A percentile compares a stretch with the other conserved stretches of the same genome.
These are phyloP conservation scores for Cheiracanthium punctorium DNA, from an alignment of 2,888 invertebrate species.

Conservation along the genomic window DNA sequence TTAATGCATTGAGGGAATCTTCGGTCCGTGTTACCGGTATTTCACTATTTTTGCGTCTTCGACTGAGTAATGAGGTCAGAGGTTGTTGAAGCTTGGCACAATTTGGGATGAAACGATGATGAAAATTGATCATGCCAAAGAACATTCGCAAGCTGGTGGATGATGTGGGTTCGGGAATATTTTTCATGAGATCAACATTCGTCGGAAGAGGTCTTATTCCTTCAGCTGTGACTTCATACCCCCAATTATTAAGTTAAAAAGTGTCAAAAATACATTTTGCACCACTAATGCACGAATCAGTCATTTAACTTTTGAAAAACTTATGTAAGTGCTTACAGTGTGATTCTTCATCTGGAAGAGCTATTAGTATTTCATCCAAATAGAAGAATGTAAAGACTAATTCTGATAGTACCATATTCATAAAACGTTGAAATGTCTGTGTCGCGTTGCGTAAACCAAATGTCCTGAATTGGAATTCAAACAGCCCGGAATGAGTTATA, in stretches of 20 bases:
- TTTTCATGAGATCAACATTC: slow-evolving; percentile 11
- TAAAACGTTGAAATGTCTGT: slow-evolving; percentile 33
- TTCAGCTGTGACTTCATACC: slow-evolving; percentile 19
- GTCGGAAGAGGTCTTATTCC: not conserved
- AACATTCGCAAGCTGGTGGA: slow-evolving; percentile 42
- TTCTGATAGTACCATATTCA: slow-evolving; percentile 18
- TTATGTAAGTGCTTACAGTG: slow-evolving; percentile 54
- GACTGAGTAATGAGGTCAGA: not conserved
- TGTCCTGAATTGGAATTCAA: slow-evolving; percentile 25
- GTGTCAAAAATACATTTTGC: slow-evolving; percentile 66
- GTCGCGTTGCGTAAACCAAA: slow-evolving; percentile 24
- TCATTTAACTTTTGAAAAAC: slow-evolving; percentile 59
- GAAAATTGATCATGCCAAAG: slow-evolving; percentile 69
- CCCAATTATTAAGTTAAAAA: slow-evolving; percentile 50
- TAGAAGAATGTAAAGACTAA: slow-evolving; percentile 40
- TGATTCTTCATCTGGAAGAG: slow-evolving; percentile 35
- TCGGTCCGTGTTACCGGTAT: too few species aligned
- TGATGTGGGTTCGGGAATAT: not conserved
- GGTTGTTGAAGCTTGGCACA: slow-evolving; percentile 54
- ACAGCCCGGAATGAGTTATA: too few species aligned
- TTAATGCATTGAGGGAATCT: too few species aligned
- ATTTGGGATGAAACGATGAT: slow-evolving; percentile 62
- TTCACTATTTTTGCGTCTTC: too few species aligned
- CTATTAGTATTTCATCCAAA: slow-evolving; percentile 57
- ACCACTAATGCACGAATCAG: slow-evolving; percentile 46